These are phyloP conservation scores for Cyprinodon tularosa DNA, from an alignment of 2,113 vertebrate genomes.

Conservation along the genomic window DNA sequence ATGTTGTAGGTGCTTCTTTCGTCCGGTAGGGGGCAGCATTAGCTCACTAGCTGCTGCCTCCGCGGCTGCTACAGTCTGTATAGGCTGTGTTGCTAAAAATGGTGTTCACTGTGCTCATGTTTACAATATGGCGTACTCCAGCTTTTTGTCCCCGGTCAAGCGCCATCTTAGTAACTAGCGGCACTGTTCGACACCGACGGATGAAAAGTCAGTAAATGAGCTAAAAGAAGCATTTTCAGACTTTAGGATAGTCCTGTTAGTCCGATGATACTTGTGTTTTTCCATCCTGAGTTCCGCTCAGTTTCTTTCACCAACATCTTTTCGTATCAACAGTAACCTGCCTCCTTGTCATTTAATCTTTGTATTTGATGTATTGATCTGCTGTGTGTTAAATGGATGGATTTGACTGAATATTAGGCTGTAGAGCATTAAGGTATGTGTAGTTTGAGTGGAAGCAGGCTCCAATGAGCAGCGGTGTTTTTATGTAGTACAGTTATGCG, in stretches of 20 bases:
- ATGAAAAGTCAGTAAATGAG: not conserved
- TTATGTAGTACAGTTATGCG: not conserved
- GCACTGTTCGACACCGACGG: constrained; percentile 4
- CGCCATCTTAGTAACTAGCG: constrained; percentile 87
- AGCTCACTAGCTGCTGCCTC: not conserved
- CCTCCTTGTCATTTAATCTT: not conserved
- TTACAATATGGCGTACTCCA: constrained; percentile 95
- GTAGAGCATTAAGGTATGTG: not conserved
- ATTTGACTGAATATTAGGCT: not conserved
- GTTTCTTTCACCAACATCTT: not conserved
- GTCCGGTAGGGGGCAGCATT: not conserved
- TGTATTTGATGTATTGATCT: not conserved
- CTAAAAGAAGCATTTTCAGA: not conserved
- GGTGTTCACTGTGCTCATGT: constrained; percentile 78
- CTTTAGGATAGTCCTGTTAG: too few species aligned
- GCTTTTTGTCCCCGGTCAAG: constrained; percentile 82
- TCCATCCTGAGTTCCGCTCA: not conserved
- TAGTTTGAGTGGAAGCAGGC: not conserved
- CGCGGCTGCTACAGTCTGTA: constrained; percentile 39
- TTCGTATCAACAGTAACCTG: not conserved
- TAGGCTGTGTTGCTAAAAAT: constrained; percentile 62
- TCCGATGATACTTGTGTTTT: not conserved
- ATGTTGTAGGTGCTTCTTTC: not conserved
- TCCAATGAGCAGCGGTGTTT: not conserved
- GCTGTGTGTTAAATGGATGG: not conserved